These are phyloP conservation scores for Anas bernieri DNA, from an alignment of 2,797 vertebrate genomes.

Conservation along the genomic window DNA sequence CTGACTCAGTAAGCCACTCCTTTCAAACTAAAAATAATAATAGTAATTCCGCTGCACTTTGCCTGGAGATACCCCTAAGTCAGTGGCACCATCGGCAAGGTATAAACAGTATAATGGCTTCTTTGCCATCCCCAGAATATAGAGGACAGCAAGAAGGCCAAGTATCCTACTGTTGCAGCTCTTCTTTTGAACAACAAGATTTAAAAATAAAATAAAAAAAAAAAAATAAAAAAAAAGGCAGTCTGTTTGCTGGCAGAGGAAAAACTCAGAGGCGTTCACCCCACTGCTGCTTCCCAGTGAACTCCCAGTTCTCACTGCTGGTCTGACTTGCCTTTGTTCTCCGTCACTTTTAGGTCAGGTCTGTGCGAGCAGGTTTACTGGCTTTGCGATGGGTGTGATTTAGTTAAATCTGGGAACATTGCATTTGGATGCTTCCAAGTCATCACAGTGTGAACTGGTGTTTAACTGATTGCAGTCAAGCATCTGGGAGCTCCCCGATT, in stretches of 20 bases:
- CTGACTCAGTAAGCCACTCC: neutral
- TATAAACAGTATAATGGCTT: neutral
- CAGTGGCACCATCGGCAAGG: neutral
- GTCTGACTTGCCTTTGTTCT: neutral
- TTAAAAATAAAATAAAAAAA: neutral
- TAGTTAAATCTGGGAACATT: no score
- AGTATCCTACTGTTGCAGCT: neutral
- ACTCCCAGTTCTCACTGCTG: fast-evolving
- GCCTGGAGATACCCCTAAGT: neutral
- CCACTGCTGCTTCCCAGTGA: fast-evolving
- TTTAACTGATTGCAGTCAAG: neutral
- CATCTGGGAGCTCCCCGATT: neutral
- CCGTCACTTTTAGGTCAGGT: fast-evolving
- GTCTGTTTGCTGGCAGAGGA: neutral
- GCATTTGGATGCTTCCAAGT: neutral
- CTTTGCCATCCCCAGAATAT: neutral
- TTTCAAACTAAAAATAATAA: constrained; percentile 10
- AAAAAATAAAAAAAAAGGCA: neutral
- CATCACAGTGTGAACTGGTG: neutral
- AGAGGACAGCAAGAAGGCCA: neutral
- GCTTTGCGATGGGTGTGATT: neutral
- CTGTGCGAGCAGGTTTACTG: neutral
- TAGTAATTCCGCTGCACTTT: neutral
- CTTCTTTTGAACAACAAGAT: neutral
- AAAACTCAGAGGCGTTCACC: neutral